Evolutionary conservation across 2,113 vertebrate genomes (phyloP), one percentile per base, ranked within the genome.

Genomic region (Charadrius vociferus): DNA sequence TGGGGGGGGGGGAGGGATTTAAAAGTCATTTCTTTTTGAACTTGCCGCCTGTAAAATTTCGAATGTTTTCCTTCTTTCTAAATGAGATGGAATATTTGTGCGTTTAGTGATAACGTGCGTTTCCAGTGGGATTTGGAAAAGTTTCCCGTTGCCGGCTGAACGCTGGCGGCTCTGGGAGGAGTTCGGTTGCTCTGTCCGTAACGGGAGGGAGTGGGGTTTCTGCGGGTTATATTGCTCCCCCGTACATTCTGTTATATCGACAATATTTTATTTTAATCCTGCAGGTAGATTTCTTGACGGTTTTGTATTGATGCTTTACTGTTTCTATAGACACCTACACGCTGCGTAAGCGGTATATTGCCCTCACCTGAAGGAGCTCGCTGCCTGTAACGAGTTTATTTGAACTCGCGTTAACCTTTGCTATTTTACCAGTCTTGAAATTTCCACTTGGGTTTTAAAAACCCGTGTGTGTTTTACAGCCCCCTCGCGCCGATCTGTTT

Each of bases 81-180:
- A 49, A 24, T 12, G 7, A 32, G 23, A 2, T 10, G 56, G 14
- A 18, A 53, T 34, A 9, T 8, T 47, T 26, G 39, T 6, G 26
- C 27, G 0, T 23, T 75, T 47, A 34, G 41, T 22, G 4, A 13
- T 8, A 18, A 50, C 0, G 14, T 7, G 37, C 7, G 0, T 65
- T 88, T 61, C 67, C 43, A 21, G 30, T 0, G 24, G 1, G 18
- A 10, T 45, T 34, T 16, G 47, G 32, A 14, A 11, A 36, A 26
- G 62, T 49, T 47, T 29, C 21, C 3, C 6, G 29, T 20, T 8
- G 3, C 19, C 50, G 4, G 30, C 55, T 32, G 32, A 58, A 14
- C 4, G 17, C 43, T 8, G 41, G 41, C 23, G 20, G 67, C 73
- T 84, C 55, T 10, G 66, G 49, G 83, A 78, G 43, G 41, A 26